phyloP scores from a whole-genome alignment of 2,888 invertebrate species.

The Adelphocoris suturalis region DNA sequence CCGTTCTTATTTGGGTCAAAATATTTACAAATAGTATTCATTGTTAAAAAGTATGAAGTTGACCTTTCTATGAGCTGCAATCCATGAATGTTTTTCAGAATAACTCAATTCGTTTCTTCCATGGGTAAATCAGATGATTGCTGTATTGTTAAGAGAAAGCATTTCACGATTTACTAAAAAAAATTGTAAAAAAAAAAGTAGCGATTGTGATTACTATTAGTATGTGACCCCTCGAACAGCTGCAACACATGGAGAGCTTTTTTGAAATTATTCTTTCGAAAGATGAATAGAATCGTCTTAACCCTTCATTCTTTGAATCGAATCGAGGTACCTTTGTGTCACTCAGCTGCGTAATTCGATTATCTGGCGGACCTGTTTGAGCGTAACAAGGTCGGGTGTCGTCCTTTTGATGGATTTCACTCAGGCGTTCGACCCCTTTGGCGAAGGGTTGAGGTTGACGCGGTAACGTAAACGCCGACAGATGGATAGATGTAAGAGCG shows the following conservation, averaged over 20 bases:
- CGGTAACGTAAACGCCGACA: too few species aligned
- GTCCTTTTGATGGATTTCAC: slow-evolving; percentile 37
- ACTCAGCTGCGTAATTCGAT: slow-evolving; percentile 38
- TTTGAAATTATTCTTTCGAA: background rate
- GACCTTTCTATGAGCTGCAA: too few species aligned
- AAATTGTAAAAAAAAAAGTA: background rate
- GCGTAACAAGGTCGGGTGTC: slow-evolving; percentile 37
- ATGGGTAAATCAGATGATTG: background rate
- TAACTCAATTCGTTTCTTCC: background rate
- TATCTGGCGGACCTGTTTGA: slow-evolving; percentile 37
- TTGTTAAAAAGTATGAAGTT: too few species aligned
- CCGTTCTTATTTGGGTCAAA: too few species aligned
- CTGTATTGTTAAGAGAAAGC: background rate
- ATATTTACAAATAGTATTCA: too few species aligned
- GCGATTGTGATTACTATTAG: background rate
- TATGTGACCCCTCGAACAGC: background rate
- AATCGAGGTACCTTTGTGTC: background rate
- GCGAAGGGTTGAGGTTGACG: slow-evolving; percentile 11
- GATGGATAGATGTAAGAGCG: too few species aligned
- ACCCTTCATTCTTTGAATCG: slow-evolving; percentile 34
- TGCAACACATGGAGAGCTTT: background rate
- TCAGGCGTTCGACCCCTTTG: background rate
- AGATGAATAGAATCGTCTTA: slow-evolving; percentile 39
- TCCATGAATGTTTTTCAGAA: too few species aligned
- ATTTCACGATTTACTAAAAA: background rate